Evolutionary conservation across 2,888 invertebrate species (phyloP), one percentile per base, ranked within the genome.

Genomic region (Mesorhabditis belari): DNA sequence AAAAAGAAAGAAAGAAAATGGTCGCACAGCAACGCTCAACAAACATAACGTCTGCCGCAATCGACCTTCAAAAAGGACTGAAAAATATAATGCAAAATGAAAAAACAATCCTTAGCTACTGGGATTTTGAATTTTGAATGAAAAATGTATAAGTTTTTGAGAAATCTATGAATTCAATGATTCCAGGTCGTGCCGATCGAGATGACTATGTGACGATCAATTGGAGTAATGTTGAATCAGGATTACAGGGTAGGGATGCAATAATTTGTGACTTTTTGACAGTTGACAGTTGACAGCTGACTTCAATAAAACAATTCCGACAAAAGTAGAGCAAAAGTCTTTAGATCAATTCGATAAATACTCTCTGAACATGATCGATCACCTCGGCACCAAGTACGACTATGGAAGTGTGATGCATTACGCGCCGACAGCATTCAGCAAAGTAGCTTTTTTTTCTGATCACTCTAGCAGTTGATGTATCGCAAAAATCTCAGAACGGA

Each of bases 371-470:
- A 77, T 79, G 77, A 81, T 81, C 62, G 80, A 81, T 62, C 76
- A 79, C 63, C 60, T 81, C 35, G 78, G 75, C 17, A 80, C 81
- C 4, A 70, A 75, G 26, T 84, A 83, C 67, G 83, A 83, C 63
- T 83, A 82, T 73, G 79, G 77, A 49, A 82, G 82, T 17, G 80
- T 83, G n/a, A 83, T 83, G 83, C 81, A 83, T 77, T 83, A 84
- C 64, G 83, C 82, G 57, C 82, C 82, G 35, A 82, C 81, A 55
- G 83, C 84, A 12, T 84, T 84, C 67, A 82, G 83, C 50, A 83
- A 83, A 73, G 81, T 73, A 6, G 17, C 27, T 12, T n/a, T n/a
- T n/a, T 44, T 44, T 17, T 44, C n/a, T 17, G n/a, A 44, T n/a
- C n/a, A n/a, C 12, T 17, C 44, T 44, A n/a, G 44, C 12, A 17